Conservation (phyloP, 1,140 invertebrate genomes). For the Nautilus pompilius region DNA sequence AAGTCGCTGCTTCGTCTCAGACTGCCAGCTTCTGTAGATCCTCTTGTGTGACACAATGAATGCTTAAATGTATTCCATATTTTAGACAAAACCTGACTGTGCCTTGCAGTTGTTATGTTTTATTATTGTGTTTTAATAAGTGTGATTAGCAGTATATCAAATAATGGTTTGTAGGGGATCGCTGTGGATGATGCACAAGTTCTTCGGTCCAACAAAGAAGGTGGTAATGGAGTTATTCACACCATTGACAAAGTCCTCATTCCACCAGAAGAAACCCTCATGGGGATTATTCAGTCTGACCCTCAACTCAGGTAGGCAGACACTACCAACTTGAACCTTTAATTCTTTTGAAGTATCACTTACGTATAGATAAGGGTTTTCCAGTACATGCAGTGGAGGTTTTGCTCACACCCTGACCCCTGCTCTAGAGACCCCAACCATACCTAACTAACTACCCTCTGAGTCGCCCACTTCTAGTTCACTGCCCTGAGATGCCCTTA, state of each 20-base stretch:
- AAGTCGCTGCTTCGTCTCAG: too few species aligned
- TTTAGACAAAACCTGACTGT: too few species aligned
- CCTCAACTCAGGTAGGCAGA: constrained; percentile 25
- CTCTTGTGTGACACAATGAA: too few species aligned
- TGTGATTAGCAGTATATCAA: too few species aligned
- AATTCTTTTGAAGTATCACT: not conserved
- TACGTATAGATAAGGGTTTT: not conserved
- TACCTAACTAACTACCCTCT: not conserved
- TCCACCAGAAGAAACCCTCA: constrained; percentile 30
- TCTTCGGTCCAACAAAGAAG: constrained; percentile 30
- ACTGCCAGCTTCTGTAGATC: too few species aligned
- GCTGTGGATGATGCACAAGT: constrained; percentile 26
- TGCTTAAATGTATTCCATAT: too few species aligned
- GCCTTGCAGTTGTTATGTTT: too few species aligned
- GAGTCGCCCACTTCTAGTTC: not conserved
- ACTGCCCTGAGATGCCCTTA: not conserved
- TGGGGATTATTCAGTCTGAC: constrained; percentile 26
- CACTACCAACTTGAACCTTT: too few species aligned
- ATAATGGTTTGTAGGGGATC: constrained; percentile 25
- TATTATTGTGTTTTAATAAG: too few species aligned
- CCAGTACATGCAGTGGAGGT: not conserved
- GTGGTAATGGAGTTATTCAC: constrained; percentile 48
- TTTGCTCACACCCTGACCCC: too few species aligned
- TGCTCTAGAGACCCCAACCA: not conserved
- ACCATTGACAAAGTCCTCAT: constrained; percentile 59